These are phyloP conservation scores for Ecdyonurus torrentis DNA, from an alignment of 2,888 invertebrate species.

Conservation along the genomic window DNA sequence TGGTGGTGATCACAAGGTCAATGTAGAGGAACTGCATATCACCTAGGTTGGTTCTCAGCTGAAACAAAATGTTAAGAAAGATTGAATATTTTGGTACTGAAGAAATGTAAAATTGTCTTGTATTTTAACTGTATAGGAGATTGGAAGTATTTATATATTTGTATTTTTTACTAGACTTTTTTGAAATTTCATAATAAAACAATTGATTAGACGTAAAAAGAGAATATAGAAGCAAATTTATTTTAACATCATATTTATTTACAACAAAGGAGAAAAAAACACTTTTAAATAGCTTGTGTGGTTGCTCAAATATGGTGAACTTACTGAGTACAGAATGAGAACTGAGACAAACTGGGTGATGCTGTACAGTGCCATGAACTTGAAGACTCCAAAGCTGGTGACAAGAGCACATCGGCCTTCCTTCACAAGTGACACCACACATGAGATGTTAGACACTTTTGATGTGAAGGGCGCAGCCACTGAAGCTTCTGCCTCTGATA, in stretches of 20 bases:
- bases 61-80: too few species aligned
- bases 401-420: constrained; percentile 78
- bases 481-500: constrained; percentile 75
- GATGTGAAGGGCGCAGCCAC: constrained; percentile 87
- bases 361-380: constrained; percentile 82
- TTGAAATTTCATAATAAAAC: neutral
- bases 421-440: constrained; percentile 59
- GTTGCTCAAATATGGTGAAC: constrained; percentile 18
- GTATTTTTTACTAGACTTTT: too few species aligned
- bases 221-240: too few species aligned
- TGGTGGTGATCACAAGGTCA: constrained; percentile 59
- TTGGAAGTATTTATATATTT: too few species aligned
- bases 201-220: neutral
- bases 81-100: too few species aligned
- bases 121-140: too few species aligned
- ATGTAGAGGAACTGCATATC: constrained; percentile 66
- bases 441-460: constrained; percentile 58
- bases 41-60: constrained; percentile 49
- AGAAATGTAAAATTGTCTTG: too few species aligned
- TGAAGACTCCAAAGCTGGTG: constrained; percentile 79
- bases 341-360: constrained; percentile 77
- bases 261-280: constrained; percentile 1
- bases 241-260: too few species aligned
- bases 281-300: neutral
- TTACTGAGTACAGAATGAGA: constrained; percentile 55